phyloP scores from a whole-genome alignment of 1,140 invertebrate genomes.

The Pemphigus obesinymphae region DNA sequence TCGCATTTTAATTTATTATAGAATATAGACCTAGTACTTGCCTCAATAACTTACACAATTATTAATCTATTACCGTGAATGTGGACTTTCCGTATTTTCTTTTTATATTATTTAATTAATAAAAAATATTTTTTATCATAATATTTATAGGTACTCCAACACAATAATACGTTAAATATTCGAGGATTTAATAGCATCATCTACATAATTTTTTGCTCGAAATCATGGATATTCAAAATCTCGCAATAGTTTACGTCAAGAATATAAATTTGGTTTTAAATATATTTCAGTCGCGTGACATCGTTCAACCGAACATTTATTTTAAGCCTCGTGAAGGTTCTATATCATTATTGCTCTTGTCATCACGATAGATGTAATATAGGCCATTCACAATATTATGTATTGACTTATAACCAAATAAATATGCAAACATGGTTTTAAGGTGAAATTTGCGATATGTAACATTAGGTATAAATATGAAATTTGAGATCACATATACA shows the following conservation, averaged over 20 bases:
- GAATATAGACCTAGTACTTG: too few relatives aligned
- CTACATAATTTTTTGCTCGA: background rate
- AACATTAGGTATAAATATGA: constrained; percentile 17
- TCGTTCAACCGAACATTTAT: background rate
- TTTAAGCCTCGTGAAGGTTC: background rate
- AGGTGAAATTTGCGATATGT: background rate
- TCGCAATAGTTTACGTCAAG: background rate
- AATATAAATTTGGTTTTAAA: background rate
- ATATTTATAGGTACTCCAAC: too few relatives aligned
- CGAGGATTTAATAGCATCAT: too few relatives aligned
- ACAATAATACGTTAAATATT: too few relatives aligned
- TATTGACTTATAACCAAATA: background rate
- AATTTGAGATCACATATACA: background rate
- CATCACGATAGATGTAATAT: background rate
- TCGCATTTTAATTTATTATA: too few relatives aligned
- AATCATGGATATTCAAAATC: background rate
- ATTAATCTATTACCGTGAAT: too few relatives aligned
- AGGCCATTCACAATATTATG: background rate
- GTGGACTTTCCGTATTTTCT: too few relatives aligned
- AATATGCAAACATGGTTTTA: background rate
- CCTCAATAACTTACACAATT: too few relatives aligned
- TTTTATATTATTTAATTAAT: too few relatives aligned
- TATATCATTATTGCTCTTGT: background rate
- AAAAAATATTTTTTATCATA: too few relatives aligned
- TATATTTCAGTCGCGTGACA: background rate